Base-by-base conservation (phyloP, 2,888 invertebrate genomes). In the Stenichneumon culpator region DNA sequence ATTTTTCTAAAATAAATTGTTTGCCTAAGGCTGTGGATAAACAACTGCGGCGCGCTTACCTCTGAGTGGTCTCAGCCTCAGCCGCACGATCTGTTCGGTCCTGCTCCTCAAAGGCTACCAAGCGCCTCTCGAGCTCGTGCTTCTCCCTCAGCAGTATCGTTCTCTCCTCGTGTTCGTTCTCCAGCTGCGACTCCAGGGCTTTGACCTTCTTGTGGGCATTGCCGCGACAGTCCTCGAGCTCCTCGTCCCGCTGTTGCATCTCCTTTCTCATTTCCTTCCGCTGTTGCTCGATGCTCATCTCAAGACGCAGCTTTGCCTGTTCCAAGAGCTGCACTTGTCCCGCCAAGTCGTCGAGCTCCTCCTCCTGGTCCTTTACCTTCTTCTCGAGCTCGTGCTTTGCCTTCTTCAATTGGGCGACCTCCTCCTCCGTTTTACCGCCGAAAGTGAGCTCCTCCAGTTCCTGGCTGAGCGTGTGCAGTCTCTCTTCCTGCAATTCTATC, bases 321-420 rank as follows among this genome's bases (percentile, higher is more conserved):
- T 99, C 98, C 91, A 99, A 94, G 90, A 99, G 95, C 94, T 96
- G 96, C 91, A 98, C 97, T 94, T 98, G 97, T 4, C 98, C 99
- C 3, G 99, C 98, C 92, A 99, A 96, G 93, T 99, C 99, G 92
- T 99, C 99, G 73, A 99, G 95, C 93, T 99, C 99, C 93, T 99
- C 99, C 93, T 99, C 99, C 94, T 97, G 97, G 92, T 98, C 97
- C 86, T 98, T 96, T 44, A 97, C 95, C 87, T 98, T 96, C 60
- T 97, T 95, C 93, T 99, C 99, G 85, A 98, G 95, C 88, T 99
- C 99, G 87, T 98, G 96, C 93, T 98, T 98, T 25, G 96, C 96
- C 89, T 98, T 96, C 86, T 98, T 96, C 89, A 99, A 95, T 75
- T 97, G 95, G 6, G 97, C 97, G 57, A 98, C 96, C 94, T 98